These are phyloP conservation scores for Galerucella pusilla DNA, from an alignment of 2,888 invertebrate genomes.

Conservation along the genomic window DNA sequence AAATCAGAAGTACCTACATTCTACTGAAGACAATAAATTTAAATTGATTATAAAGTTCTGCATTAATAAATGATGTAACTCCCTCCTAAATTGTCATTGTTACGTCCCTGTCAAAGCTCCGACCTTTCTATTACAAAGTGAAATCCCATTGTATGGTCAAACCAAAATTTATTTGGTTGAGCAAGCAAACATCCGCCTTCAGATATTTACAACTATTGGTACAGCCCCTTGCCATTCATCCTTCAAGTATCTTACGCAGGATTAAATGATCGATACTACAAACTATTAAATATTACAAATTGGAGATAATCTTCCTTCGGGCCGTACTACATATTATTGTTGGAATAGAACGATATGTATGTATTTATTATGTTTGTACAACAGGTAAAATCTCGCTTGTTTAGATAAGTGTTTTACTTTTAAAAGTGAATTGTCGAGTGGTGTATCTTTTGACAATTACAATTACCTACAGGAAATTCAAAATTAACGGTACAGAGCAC, in stretches of 20 bases:
- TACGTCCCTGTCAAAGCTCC: slow-evolving; percentile 8
- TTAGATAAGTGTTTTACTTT: slow-evolving; percentile 22
- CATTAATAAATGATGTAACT: neutral
- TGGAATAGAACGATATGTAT: neutral
- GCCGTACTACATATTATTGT: slow-evolving; percentile 4
- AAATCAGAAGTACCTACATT: too few species aligned
- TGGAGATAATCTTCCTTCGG: slow-evolving; percentile 31
- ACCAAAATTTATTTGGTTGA: slow-evolving; percentile 53
- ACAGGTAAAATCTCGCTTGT: slow-evolving; percentile 29
- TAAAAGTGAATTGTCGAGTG: neutral
- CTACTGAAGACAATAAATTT: too few species aligned
- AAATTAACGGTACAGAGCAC: neutral
- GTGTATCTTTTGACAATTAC: neutral
- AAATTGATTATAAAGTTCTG: neutral
- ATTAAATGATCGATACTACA: slow-evolving; percentile 37
- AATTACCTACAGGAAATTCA: neutral
- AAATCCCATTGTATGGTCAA: slow-evolving; percentile 49
- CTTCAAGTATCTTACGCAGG: slow-evolving; percentile 47
- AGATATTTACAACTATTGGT: slow-evolving; percentile 46
- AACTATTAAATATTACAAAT: slow-evolving; percentile 41
- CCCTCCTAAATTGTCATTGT: neutral
- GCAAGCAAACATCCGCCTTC: slow-evolving; percentile 58
- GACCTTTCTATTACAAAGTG: slow-evolving; percentile 49
- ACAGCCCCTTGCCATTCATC: slow-evolving; percentile 45
- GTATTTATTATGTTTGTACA: slow-evolving; percentile 33